Evolutionary conservation across 2,888 invertebrate genomes (phyloP).

Genomic region (Amitus sp.): DNA sequence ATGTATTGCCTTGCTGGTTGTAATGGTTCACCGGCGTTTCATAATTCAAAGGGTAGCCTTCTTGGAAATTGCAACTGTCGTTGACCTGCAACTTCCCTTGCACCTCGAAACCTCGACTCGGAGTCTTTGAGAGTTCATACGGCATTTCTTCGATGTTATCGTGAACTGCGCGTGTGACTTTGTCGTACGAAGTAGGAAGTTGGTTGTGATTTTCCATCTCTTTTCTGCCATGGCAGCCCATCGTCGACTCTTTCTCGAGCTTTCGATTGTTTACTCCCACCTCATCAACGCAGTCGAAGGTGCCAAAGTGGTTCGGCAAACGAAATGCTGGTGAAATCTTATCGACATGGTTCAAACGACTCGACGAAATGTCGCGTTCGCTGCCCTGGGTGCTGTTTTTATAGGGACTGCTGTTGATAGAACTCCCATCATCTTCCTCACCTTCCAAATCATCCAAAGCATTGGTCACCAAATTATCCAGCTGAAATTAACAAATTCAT

Average conservation of each 20-base stretch:
- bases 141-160: too few relatives aligned
- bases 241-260: too few relatives aligned
- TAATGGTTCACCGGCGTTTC: slow-evolving; percentile 59
- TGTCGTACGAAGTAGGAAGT: slow-evolving; percentile 43
- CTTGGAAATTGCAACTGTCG: slow-evolving; percentile 33
- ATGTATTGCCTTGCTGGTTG: slow-evolving; percentile 49
- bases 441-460: slow-evolving; percentile 77
- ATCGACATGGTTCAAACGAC: slow-evolving; percentile 27
- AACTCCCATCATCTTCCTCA: slow-evolving; percentile 75
- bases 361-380: slow-evolving; percentile 42
- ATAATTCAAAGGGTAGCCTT: slow-evolving; percentile 49
- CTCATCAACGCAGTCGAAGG: slow-evolving; percentile 42
- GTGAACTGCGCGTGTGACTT: too few relatives aligned
- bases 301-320: slow-evolving; percentile 50
- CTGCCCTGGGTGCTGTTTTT: slow-evolving; percentile 48
- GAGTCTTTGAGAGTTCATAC: too few relatives aligned
- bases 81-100: too few relatives aligned
- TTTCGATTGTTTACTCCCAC: too few relatives aligned
- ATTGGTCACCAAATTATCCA: slow-evolving; percentile 72
- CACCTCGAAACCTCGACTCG: too few relatives aligned
- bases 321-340: slow-evolving; percentile 50
- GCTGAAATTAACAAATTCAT: too few relatives aligned
- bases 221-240: too few relatives aligned
- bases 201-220: too few relatives aligned
- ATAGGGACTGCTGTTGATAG: slow-evolving; percentile 68